phyloP scores from a whole-genome alignment of 64 coral and sea anemone species.

The Pachyseris speciosa region DNA sequence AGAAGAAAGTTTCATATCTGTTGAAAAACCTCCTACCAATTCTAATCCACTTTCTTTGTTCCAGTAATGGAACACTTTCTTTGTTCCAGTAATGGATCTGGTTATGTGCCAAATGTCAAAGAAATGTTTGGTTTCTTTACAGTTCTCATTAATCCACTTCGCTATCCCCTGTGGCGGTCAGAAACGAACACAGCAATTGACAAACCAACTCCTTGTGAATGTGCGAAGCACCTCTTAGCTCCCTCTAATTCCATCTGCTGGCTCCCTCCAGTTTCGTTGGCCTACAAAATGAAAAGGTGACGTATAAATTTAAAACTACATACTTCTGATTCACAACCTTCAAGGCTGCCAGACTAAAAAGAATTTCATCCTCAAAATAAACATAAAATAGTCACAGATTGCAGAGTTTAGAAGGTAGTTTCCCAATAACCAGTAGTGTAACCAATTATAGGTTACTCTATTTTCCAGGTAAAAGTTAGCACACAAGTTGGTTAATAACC shows the following conservation, averaged over 20 bases:
- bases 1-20: no score
- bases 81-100: slow-evolving; percentile 29
- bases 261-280: not conserved
- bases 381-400: slow-evolving; percentile 7
- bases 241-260: slow-evolving; percentile 3
- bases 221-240: not conserved
- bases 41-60: slow-evolving; percentile 3
- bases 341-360: slow-evolving; percentile 12
- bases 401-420: slow-evolving; percentile 35
- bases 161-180: not conserved
- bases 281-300: no score
- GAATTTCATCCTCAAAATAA: slow-evolving; percentile 19
- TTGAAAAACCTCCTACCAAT: no score
- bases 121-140: not conserved
- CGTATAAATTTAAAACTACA: no score
- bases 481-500: slow-evolving; percentile 1
- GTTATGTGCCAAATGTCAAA: slow-evolving; percentile 31
- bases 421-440: slow-evolving; percentile 21
- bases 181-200: not conserved
- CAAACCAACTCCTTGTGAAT: not conserved
- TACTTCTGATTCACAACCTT: not conserved
- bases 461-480: not conserved
- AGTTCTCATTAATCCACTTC: not conserved
- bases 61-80: not conserved
- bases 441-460: slow-evolving; percentile 18